Conservation (phyloP, 2,113 vertebrate species). For the Anhinga rufa region DNA sequence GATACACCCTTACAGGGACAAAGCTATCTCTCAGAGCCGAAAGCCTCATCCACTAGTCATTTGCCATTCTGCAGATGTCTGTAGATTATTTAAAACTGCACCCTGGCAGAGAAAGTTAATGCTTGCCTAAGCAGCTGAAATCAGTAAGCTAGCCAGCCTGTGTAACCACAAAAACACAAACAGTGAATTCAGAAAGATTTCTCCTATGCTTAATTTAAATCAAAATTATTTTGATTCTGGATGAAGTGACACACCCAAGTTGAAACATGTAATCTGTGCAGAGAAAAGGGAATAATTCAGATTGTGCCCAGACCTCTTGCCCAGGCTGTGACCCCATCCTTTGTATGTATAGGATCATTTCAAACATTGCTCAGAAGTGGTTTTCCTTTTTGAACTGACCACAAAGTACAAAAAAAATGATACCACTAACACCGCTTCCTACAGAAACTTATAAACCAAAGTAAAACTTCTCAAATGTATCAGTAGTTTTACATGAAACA, state of each 20-base stretch:
- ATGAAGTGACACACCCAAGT: neutral
- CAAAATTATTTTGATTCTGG: neutral
- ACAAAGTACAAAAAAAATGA: neutral
- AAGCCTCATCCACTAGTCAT: neutral
- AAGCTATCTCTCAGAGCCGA: neutral
- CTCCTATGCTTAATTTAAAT: too few species aligned
- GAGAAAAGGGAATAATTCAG: neutral
- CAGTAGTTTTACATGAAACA: constrained; percentile 20
- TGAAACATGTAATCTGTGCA: neutral
- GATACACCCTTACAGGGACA: neutral
- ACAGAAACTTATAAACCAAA: constrained; percentile 2
- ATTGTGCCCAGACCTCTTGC: neutral
- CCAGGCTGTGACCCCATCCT: neutral
- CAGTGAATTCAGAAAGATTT: neutral
- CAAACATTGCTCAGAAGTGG: neutral
- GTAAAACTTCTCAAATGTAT: constrained; percentile 17
- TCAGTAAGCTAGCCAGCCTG: neutral
- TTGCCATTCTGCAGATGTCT: neutral
- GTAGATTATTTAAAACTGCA: rapidly evolving
- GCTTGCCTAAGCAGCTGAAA: neutral
- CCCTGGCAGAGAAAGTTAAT: neutral
- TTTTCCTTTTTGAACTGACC: neutral
- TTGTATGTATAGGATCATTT: rapidly evolving
- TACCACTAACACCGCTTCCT: neutral
- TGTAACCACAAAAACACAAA: rapidly evolving